phyloP scores from a whole-genome alignment of 2,113 vertebrate species.

The Suncus etruscus region DNA sequence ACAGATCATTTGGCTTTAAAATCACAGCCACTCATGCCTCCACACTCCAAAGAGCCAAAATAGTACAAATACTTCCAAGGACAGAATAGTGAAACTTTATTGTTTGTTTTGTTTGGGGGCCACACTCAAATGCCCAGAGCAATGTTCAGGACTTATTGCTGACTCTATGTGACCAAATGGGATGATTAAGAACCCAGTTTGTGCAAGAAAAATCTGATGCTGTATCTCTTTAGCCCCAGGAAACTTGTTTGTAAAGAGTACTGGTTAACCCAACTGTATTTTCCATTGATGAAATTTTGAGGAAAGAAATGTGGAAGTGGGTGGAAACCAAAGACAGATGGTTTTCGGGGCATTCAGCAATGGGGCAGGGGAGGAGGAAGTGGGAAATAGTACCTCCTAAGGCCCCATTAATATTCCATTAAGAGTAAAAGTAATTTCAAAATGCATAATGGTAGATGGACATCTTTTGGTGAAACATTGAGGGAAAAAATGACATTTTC shows the following conservation, averaged over 20 bases:
- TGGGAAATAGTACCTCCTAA: neutral
- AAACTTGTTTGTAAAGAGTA: neutral
- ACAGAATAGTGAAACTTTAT: neutral
- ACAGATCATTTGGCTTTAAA: neutral
- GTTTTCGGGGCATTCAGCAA: neutral
- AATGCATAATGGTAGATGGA: neutral
- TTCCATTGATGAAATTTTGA: neutral
- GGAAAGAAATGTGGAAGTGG: neutral
- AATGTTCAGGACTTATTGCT: no score
- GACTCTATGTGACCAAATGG: no score
- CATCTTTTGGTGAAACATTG: neutral
- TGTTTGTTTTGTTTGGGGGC: no score
- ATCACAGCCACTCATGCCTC: neutral
- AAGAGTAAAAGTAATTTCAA: neutral
- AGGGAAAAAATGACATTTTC: neutral
- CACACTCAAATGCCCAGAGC: no score
- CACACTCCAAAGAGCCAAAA: neutral
- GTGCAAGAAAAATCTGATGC: no score
- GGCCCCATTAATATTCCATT: no score
- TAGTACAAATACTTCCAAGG: neutral
- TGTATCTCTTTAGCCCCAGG: no score
- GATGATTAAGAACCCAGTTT: no score
- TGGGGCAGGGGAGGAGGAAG: rapidly evolving
- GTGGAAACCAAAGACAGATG: neutral
- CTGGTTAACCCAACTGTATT: neutral